Percentiles rank a stretch among this genome's conserved stretches.
Conservation (phyloP, 2,888 invertebrate genomes). For the Trissolcus japonicus region DNA sequence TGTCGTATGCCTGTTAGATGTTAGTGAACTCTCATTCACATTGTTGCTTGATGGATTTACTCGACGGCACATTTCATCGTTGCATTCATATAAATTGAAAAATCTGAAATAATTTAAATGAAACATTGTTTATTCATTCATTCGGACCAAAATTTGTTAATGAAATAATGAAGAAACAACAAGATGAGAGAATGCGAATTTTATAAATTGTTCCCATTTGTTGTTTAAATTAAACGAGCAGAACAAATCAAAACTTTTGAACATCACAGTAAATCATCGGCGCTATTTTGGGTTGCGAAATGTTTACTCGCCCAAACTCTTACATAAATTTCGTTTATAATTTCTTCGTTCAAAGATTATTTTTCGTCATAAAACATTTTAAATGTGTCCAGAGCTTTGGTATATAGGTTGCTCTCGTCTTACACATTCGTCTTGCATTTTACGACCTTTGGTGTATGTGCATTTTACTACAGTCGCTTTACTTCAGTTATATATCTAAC, state of each 20-base stretch:
- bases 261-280: too few species aligned
- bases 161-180: too few species aligned
- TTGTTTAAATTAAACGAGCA: too few species aligned
- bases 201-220: too few species aligned
- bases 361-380: neutral
- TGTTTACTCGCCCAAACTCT: neutral
- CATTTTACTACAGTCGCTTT: slow-evolving; percentile 22
- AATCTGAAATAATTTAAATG: slow-evolving; percentile 56
- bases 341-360: slow-evolving; percentile 1
- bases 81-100: slow-evolving; percentile 63
- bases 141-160: too few species aligned
- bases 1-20: slow-evolving; percentile 58
- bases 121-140: neutral
- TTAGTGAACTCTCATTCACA: slow-evolving; percentile 31
- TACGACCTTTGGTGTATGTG: slow-evolving; percentile 16
- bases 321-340: slow-evolving; percentile 1
- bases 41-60: slow-evolving; percentile 43
- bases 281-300: neutral
- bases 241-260: too few species aligned
- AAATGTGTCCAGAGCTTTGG: slow-evolving; percentile 1
- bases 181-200: too few species aligned
- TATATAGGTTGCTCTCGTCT: slow-evolving; percentile 24
- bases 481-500: slow-evolving; percentile 14
- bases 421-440: slow-evolving; percentile 20
- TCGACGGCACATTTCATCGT: slow-evolving; percentile 59